These are phyloP conservation scores for Nymphalis io DNA, from an alignment of 1,140 invertebrate genomes.

Conservation along the genomic window DNA sequence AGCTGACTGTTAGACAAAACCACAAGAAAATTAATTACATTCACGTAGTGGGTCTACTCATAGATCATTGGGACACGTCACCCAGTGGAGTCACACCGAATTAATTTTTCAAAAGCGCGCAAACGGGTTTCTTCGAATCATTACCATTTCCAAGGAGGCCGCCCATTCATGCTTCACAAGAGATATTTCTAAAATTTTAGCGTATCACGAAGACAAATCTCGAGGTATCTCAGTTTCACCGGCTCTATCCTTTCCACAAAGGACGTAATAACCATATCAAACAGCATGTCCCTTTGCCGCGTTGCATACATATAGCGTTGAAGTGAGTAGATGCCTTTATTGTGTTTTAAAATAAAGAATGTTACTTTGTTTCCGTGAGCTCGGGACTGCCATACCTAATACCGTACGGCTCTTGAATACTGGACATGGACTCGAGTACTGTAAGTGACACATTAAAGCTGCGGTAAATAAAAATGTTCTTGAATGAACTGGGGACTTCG, in stretches of 20 bases:
- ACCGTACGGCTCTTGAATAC: conserved; percentile 54
- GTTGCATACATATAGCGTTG: conserved; percentile 72
- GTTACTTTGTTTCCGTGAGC: conserved; percentile 69
- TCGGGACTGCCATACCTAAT: conserved; percentile 68
- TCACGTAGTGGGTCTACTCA: conserved; percentile 21
- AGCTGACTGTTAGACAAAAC: conserved; percentile 36
- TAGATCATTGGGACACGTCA: conserved; percentile 36
- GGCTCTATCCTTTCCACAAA: conserved; percentile 71
- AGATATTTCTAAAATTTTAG: conserved; percentile 69
- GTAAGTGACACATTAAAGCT: conserved; percentile 20
- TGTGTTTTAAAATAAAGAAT: conserved; percentile 74
- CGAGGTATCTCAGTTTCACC: conserved; percentile 62
- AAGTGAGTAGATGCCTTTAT: conserved; percentile 58
- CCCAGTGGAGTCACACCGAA: conserved; percentile 43
- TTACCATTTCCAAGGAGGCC: conserved; percentile 66
- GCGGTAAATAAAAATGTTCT: conserved; percentile 19
- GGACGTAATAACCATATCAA: conserved; percentile 80
- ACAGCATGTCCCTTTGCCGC: conserved; percentile 73
- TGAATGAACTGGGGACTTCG: not conserved
- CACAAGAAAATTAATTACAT: conserved; percentile 34
- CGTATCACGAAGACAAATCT: conserved; percentile 77
- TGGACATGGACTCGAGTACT: conserved; percentile 41
- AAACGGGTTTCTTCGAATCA: conserved; percentile 50
- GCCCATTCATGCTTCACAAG: conserved; percentile 48
- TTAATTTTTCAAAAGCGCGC: conserved; percentile 45